phyloP scores from a whole-genome alignment of 2,113 vertebrate species.

The Pyxicephalus adspersus region DNA sequence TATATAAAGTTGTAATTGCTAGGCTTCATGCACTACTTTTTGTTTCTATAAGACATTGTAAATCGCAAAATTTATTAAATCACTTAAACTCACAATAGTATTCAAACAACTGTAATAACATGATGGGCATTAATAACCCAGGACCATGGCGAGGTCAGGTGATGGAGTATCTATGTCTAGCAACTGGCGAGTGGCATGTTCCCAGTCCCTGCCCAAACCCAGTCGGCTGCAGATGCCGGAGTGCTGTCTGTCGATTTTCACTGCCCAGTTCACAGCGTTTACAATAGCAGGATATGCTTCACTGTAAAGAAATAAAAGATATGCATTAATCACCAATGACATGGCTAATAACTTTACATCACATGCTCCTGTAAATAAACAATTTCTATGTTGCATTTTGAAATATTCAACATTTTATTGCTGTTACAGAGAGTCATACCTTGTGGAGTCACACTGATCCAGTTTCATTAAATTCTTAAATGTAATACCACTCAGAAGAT shows the following conservation, averaged over 20 bases:
- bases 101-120: not conserved
- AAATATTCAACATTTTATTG: not conserved
- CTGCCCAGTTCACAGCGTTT: constrained; percentile 74
- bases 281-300: constrained; percentile 68
- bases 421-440: constrained; percentile 15
- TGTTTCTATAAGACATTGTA: not conserved
- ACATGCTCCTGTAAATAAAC: not conserved
- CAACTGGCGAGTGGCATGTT: constrained; percentile 78
- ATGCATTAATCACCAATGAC: not conserved
- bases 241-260: constrained; percentile 77
- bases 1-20: no score
- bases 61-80: not conserved
- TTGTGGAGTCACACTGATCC: constrained; percentile 56
- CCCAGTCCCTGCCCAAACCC: constrained; percentile 80
- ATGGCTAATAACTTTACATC: not conserved
- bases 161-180: constrained; percentile 63
- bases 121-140: not conserved
- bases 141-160: constrained; percentile 20
- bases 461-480: constrained; percentile 75
- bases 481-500: constrained; percentile 46
- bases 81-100: not conserved
- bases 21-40: no score
- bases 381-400: not conserved
- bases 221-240: constrained; percentile 77
- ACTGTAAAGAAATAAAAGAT: constrained; percentile 62